Percentiles rank a stretch among this genome's conserved stretches.
phyloP scores from a whole-genome alignment of 2,797 vertebrate genomes.

The Bradypodion ventrale region DNA sequence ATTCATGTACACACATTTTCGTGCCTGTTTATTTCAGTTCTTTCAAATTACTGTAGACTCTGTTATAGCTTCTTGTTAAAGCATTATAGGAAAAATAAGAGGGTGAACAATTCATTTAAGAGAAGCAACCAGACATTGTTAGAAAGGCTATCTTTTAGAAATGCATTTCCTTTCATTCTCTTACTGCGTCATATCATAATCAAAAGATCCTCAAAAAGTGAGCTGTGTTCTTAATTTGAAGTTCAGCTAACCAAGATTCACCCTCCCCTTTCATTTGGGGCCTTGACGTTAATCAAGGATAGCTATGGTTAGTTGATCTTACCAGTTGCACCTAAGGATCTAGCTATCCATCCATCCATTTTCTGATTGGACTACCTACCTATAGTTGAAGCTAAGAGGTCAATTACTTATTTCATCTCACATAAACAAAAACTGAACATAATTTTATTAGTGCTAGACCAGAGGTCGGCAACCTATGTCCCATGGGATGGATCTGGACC shows the following conservation, averaged over 20 bases:
- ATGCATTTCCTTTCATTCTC: neutral
- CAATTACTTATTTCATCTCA: neutral
- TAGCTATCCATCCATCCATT: too few species aligned
- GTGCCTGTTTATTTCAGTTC: neutral
- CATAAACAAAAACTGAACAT: neutral
- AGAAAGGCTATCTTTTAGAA: neutral
- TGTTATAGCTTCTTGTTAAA: neutral
- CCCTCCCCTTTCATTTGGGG: neutral
- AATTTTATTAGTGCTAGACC: neutral
- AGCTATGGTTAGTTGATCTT: neutral
- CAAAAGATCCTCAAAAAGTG: conserved; percentile 2
- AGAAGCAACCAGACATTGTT: neutral
- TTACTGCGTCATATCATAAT: neutral
- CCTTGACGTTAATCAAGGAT: neutral
- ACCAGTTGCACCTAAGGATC: neutral
- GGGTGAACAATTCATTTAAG: neutral
- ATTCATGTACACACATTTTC: too few species aligned
- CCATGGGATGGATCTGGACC: too few species aligned
- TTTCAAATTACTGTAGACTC: neutral
- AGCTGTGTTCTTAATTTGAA: neutral
- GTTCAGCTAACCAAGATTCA: neutral
- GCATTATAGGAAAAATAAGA: neutral
- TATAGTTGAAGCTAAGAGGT: neutral
- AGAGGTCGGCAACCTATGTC: too few species aligned
- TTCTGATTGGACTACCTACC: too few species aligned